These are phyloP conservation scores for Phortica variegata DNA, from an alignment of 1,140 invertebrate species.

Conservation along the genomic window DNA sequence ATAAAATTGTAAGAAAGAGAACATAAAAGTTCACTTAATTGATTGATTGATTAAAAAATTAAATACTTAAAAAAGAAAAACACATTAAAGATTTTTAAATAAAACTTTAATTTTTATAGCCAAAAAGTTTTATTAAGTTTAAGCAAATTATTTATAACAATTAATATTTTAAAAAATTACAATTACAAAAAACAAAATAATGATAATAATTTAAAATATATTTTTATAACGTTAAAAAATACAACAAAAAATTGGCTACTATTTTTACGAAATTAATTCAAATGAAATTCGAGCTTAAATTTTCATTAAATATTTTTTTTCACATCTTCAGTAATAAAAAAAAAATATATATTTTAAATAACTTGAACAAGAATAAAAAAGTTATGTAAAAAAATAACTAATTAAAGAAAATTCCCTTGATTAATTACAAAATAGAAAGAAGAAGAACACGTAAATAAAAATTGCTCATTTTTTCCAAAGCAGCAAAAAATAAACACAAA, in stretches of 20 bases:
- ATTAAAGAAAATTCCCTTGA: too few relatives aligned
- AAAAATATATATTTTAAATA: constrained; percentile 12
- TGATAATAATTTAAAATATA: not conserved
- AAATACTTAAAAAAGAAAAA: constrained; percentile 24
- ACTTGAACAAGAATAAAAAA: constrained; percentile 14
- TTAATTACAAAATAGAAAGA: too few relatives aligned
- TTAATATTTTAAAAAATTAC: constrained; percentile 22
- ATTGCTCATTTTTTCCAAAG: too few relatives aligned
- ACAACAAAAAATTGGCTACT: constrained; percentile 33
- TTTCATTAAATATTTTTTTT: constrained; percentile 13
- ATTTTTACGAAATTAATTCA: constrained; percentile 27
- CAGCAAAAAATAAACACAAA: too few relatives aligned
- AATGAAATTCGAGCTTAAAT: constrained; percentile 51
- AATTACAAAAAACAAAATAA: constrained; percentile 15
- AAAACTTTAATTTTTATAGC: constrained; percentile 54
- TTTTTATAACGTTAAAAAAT: constrained; percentile 5
- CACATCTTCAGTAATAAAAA: constrained; percentile 32
- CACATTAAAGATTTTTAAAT: not conserved
- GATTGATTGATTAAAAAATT: not conserved
- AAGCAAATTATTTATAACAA: constrained; percentile 21
- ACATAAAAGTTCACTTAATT: constrained; percentile 31
- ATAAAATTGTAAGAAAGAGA: constrained; percentile 46
- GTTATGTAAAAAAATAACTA: not conserved
- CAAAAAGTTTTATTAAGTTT: constrained; percentile 48
- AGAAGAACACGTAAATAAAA: too few relatives aligned